Evolutionary conservation across 2,797 vertebrate genomes (phyloP).

Genomic region (Knipowitschia caucasica): DNA sequence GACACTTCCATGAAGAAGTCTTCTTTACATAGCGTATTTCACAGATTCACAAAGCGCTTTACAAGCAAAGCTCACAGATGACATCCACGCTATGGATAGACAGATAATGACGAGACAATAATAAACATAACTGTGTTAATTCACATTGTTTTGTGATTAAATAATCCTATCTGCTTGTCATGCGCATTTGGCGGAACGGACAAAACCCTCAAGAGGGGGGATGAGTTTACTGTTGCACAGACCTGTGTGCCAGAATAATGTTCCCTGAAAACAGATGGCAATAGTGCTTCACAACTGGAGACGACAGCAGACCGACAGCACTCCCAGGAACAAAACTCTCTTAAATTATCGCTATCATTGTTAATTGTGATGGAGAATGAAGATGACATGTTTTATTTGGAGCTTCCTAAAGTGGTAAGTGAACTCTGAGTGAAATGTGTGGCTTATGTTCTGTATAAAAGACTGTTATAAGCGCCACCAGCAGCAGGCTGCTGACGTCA

Average conservation of each 20-base stretch:
- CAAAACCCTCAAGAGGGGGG: not conserved
- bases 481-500: slow-evolving; percentile 38
- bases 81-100: no score
- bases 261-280: slow-evolving; percentile 48
- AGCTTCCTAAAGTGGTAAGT: slow-evolving; percentile 79
- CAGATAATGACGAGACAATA: no score
- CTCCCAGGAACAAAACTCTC: not conserved
- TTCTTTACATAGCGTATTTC: no score
- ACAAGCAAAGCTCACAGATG: no score
- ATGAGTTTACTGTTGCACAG: slow-evolving; percentile 52
- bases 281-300: not conserved
- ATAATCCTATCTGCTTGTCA: no score
- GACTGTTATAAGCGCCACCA: not conserved
- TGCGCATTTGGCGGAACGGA: slow-evolving; percentile 34
- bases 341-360: not conserved
- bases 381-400: slow-evolving; percentile 62
- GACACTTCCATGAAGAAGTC: no score
- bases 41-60: no score
- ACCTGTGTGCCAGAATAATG: slow-evolving; percentile 38
- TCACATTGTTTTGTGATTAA: no score
- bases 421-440: not conserved
- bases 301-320: not conserved
- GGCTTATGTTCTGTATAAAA: not conserved
- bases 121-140: no score
- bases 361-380: slow-evolving; percentile 60